phyloP scores from a whole-genome alignment of 2,888 invertebrate species.

The Pterostichus madidus region DNA sequence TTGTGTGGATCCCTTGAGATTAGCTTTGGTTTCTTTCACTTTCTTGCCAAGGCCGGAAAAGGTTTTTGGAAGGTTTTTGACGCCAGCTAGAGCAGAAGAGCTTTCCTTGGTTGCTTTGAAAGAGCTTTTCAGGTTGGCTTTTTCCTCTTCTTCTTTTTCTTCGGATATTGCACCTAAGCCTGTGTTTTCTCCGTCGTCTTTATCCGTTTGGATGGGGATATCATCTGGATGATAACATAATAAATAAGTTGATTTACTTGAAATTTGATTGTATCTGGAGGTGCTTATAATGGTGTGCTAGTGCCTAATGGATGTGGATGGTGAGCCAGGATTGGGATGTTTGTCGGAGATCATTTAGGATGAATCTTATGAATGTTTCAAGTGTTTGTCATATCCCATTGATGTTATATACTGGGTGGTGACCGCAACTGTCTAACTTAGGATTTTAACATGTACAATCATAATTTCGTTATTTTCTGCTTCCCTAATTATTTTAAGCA shows the following conservation, averaged over 20 bases:
- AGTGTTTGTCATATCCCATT: too few relatives aligned
- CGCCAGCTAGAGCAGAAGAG: constrained; percentile 78
- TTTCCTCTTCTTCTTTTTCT: constrained; percentile 81
- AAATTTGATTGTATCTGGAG: too few relatives aligned
- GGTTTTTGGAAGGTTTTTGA: constrained; percentile 81
- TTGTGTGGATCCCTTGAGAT: constrained; percentile 76
- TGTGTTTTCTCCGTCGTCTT: constrained; percentile 81
- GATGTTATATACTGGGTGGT: too few relatives aligned
- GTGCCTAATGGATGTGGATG: too few relatives aligned
- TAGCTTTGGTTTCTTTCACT: constrained; percentile 73
- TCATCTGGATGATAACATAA: constrained; percentile 83
- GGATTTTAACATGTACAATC: too few relatives aligned
- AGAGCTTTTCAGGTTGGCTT: constrained; percentile 70
- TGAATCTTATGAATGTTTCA: too few relatives aligned
- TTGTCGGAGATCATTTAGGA: too few relatives aligned
- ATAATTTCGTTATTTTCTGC: too few relatives aligned
- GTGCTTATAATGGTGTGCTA: too few relatives aligned
- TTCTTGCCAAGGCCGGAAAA: constrained; percentile 85
- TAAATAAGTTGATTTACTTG: not conserved
- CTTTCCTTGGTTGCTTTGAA: constrained; percentile 76
- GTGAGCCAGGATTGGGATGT: too few relatives aligned
- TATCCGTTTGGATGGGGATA: constrained; percentile 90
- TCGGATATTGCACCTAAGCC: constrained; percentile 85
- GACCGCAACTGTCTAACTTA: too few relatives aligned
- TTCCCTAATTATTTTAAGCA: too few relatives aligned